Base-by-base conservation (phyloP, 1,140 invertebrate species). In the Drosophila auraria region DNA sequence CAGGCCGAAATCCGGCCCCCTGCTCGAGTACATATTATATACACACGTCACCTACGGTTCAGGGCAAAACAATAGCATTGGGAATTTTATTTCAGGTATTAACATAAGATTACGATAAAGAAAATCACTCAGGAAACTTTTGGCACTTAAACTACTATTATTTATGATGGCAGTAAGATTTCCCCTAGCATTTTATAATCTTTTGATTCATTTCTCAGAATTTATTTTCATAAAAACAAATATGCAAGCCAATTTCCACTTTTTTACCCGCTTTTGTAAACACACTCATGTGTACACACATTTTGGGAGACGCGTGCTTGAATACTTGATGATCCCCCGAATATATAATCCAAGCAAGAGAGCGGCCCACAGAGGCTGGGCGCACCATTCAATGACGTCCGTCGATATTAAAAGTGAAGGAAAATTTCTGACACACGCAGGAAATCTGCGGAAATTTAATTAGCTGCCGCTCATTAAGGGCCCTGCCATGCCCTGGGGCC, bases 291-390 rank as follows among this genome's bases (percentile, higher is more conserved):
- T 61, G 56, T 78, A 65, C 62, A 64, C 58, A 72, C 62, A 60
- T 61, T 80, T 80, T 65, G 38, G 79, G 57, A 77, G 76, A 87
- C 83, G 80, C 83, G 83, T 83, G 83, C 83, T 87, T 80, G 76
- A 87, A 77, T 83, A 77, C 50, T 66, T 80, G 68, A 87, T 83
- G 69, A 77, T 87, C 49, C 51, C 56, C 38, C 73, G 72, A 87
- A 87, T 83, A 87, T 74, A 87, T 80, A 70, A 76, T 74, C 54
- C 54, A 5, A 12, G 27, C 25, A 20, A 12, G 27, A 53, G 42
- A 15, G 25, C 12, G 42, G 12, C 17, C 33, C 27, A n/a, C 14
- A n/a, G 40, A 5, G n/a, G n/a, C 17, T n/a, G 50, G 7, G 27
- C n/a, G 25, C 17, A 5, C 15, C 12, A 65, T 62, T 65, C 62